These are phyloP conservation scores for Gadopsis bispinosus DNA, from an alignment of 2,797 vertebrate species.

Conservation along the genomic window DNA sequence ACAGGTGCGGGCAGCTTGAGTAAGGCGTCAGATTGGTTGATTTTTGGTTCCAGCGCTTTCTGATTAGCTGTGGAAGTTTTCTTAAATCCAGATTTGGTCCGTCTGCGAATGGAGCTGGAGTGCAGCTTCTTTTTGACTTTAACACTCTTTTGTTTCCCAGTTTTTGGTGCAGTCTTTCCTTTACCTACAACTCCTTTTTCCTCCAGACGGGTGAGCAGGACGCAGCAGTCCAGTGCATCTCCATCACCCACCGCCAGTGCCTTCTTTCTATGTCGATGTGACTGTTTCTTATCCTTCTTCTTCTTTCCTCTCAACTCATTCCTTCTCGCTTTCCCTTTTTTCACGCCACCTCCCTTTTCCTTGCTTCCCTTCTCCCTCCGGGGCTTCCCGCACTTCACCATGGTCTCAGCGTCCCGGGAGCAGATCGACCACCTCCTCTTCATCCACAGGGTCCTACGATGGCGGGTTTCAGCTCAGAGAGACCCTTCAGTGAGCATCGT, in stretches of 20 bases:
- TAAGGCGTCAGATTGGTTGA: conserved; percentile 76
- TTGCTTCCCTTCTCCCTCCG: conserved; percentile 68
- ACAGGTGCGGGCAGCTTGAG: conserved; percentile 43
- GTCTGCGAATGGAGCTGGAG: conserved; percentile 58
- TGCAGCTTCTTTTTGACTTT: conserved; percentile 68
- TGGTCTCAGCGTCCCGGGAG: conserved; percentile 77
- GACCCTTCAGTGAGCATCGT: conserved; percentile 69
- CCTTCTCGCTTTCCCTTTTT: conserved; percentile 57
- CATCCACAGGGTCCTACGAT: conserved; percentile 69
- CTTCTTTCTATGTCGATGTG: conserved; percentile 80
- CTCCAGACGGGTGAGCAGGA: conserved; percentile 94
- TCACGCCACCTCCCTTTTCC: conserved; percentile 46
- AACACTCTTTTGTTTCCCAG: conserved; percentile 58
- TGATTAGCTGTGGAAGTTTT: conserved; percentile 63
- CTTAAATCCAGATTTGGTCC: conserved; percentile 76
- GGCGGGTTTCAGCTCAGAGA: conserved; percentile 73
- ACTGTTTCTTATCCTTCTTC: conserved; percentile 71
- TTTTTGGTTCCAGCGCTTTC: conserved; percentile 81
- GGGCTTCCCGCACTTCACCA: conserved; percentile 76
- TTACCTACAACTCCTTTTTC: conserved; percentile 75
- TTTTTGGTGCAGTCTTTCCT: conserved; percentile 51
- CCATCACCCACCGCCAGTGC: conserved; percentile 78
- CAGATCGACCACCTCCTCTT: conserved; percentile 63
- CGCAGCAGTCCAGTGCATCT: conserved; percentile 91
- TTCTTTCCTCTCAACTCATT: conserved; percentile 65